Evolutionary conservation across 30 jellyfish, hydroid and myxozoan genomes (phyloP).

Genomic region (Cassiopea andromeda): DNA sequence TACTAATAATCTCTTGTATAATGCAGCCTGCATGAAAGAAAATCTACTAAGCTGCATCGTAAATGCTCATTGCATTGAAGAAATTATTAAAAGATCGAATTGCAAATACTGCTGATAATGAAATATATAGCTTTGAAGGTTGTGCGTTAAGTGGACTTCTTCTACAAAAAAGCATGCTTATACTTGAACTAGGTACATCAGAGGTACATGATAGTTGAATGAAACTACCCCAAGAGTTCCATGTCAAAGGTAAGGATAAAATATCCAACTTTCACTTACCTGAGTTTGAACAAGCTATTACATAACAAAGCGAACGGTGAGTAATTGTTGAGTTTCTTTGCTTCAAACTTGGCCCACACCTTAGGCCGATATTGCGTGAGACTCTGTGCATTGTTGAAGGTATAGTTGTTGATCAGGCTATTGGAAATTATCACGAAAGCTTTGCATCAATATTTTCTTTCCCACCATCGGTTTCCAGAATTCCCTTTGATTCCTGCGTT

Average conservation of each 20-base stretch:
- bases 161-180: too few species aligned
- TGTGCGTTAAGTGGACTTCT: too few species aligned
- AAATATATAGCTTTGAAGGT: too few species aligned
- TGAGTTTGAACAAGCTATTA: not conserved
- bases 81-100: too few species aligned
- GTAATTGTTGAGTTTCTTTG: not conserved
- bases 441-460: not conserved
- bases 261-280: slow-evolving; percentile 9
- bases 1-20: too few species aligned
- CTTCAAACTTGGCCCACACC: slow-evolving; percentile 25
- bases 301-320: slow-evolving; percentile 15
- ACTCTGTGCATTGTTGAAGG: slow-evolving; percentile 42
- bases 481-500: not conserved
- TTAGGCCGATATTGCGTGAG: slow-evolving; percentile 18
- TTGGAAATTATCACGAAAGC: not conserved
- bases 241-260: not conserved
- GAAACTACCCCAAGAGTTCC: not conserved
- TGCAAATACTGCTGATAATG: too few species aligned
- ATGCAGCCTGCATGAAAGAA: too few species aligned
- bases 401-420: not conserved
- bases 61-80: too few species aligned
- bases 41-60: too few species aligned
- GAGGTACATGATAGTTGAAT: not conserved
- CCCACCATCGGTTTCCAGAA: not conserved
- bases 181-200: not conserved